These are phyloP conservation scores for Palythoa grandiflora DNA, from an alignment of 92 coral and sea anemone genomes.

Conservation along the genomic window DNA sequence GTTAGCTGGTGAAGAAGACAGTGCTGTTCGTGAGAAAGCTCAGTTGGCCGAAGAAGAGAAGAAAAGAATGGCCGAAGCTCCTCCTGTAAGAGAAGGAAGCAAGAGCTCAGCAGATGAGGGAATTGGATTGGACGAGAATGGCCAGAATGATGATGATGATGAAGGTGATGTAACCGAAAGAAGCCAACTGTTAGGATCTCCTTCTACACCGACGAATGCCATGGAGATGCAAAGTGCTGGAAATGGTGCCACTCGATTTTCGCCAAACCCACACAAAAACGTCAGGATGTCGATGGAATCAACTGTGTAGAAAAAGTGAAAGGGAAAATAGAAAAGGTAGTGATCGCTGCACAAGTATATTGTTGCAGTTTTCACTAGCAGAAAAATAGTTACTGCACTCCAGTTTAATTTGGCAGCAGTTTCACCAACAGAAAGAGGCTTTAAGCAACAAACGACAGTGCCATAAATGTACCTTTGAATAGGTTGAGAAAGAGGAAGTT, in stretches of 20 bases:
- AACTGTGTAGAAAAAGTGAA: neutral
- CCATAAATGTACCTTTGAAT: neutral
- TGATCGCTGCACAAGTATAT: neutral
- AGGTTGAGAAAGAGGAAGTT: neutral
- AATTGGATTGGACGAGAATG: slow-evolving; percentile 39
- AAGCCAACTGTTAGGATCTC: slow-evolving; percentile 6
- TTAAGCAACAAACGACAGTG: neutral
- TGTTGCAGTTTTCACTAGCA: too few species aligned
- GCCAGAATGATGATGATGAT: slow-evolving; percentile 25
- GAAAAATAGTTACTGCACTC: too few species aligned
- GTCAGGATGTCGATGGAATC: neutral
- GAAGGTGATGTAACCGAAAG: slow-evolving; percentile 17
- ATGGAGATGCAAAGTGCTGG: neutral
- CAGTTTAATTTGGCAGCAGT: neutral
- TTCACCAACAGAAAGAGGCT: neutral
- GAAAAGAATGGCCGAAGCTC: slow-evolving; percentile 25
- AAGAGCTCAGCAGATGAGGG: slow-evolving; percentile 49
- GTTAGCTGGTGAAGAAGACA: slow-evolving; percentile 8
- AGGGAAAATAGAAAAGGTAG: neutral
- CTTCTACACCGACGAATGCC: neutral
- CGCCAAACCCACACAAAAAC: neutral
- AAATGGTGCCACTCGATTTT: neutral
- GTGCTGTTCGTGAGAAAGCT: slow-evolving; percentile 35
- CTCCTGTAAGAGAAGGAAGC: slow-evolving; percentile 34
- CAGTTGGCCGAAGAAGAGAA: slow-evolving; percentile 40